Evolutionary conservation across 2,888 invertebrate species (phyloP).

Genomic region (Leptopilina drosophilae): DNA sequence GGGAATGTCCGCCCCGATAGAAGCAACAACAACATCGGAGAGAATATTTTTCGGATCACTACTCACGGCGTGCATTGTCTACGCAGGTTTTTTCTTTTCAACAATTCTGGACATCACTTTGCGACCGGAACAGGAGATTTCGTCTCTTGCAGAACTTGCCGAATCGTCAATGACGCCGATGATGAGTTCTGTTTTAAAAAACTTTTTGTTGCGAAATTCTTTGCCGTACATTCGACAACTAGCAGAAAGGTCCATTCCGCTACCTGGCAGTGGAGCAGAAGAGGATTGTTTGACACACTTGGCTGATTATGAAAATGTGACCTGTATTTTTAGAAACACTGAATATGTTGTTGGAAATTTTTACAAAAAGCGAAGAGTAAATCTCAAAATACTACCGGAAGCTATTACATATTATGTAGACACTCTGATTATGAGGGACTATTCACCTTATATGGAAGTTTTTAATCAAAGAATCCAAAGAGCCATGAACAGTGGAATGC

Average conservation of each 20-base stretch:
- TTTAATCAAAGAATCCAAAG: too few relatives aligned
- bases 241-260: neutral
- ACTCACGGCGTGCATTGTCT: neutral
- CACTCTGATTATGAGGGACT: too few relatives aligned
- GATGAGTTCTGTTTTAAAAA: neutral
- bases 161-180: neutral
- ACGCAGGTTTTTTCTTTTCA: neutral
- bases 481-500: too few relatives aligned
- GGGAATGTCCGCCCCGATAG: neutral
- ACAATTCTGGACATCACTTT: neutral
- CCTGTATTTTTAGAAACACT: neutral
- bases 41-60: neutral
- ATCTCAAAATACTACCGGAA: too few relatives aligned
- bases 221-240: neutral
- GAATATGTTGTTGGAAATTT: neutral
- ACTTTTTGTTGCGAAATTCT: neutral
- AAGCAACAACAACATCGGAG: neutral
- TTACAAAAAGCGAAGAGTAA: too few relatives aligned
- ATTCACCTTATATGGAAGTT: too few relatives aligned
- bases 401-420: too few relatives aligned
- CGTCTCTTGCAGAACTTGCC: neutral
- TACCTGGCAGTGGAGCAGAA: neutral
- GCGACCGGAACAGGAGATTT: neutral
- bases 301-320: neutral
- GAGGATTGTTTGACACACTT: neutral